These are phyloP conservation scores for Palaemon carinicauda DNA, from an alignment of 1,140 invertebrate genomes.

Conservation along the genomic window DNA sequence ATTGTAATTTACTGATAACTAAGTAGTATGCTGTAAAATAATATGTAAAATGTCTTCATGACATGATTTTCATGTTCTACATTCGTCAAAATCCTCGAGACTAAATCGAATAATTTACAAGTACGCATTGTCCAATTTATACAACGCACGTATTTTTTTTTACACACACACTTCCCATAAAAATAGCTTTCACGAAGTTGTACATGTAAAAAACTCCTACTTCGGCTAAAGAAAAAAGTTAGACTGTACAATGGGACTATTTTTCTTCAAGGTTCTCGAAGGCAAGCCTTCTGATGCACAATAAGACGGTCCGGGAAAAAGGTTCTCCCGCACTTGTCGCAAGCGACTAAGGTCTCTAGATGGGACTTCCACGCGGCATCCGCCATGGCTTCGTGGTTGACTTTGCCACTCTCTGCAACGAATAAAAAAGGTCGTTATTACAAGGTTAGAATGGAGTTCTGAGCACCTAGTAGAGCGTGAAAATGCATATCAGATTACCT, in stretches of 20 bases:
- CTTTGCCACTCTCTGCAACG: constrained; percentile 62
- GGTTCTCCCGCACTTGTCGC: constrained; percentile 74
- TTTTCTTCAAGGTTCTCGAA: constrained; percentile 58
- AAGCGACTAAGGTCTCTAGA: constrained; percentile 70
- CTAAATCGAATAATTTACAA: constrained; percentile 74
- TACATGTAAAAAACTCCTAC: too few species aligned
- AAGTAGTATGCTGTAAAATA: too few species aligned
- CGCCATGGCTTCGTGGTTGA: constrained; percentile 68
- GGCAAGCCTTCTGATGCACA: constrained; percentile 74
- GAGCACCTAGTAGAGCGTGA: too few species aligned
- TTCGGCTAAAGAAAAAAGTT: constrained; percentile 97
- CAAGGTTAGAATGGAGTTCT: too few species aligned
- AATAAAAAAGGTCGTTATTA: too few species aligned
- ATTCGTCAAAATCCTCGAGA: constrained; percentile 71
- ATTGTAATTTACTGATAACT: too few species aligned
- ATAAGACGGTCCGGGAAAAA: constrained; percentile 75
- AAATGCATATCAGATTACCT: not conserved
- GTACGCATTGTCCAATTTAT: constrained; percentile 72
- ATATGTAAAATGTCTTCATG: too few species aligned
- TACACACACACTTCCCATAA: constrained; percentile 42
- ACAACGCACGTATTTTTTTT: constrained; percentile 65
- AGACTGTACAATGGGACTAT: constrained; percentile 77
- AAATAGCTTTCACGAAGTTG: constrained; percentile 34
- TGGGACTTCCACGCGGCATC: constrained; percentile 70
- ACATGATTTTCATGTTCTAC: constrained; percentile 67